phyloP scores from a whole-genome alignment of 2,888 invertebrate species.

The Lepidochitona cinerea region DNA sequence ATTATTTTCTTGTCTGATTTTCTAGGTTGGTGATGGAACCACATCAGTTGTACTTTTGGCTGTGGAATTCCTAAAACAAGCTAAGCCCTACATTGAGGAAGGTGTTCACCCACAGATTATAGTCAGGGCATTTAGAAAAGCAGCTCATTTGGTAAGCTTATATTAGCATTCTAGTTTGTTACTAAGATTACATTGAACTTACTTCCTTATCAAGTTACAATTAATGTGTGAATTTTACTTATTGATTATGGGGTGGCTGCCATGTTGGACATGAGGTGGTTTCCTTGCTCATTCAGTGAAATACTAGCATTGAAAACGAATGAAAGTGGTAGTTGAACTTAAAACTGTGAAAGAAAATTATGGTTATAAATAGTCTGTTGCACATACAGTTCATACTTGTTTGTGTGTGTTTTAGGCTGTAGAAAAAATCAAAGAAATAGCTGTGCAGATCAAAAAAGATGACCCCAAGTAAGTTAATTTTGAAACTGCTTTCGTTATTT shows the following conservation, averaged over 20 bases:
- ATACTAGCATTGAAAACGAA: too few relatives aligned
- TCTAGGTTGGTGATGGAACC: constrained; percentile 96
- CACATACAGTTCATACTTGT: background rate
- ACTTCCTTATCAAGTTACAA: too few relatives aligned
- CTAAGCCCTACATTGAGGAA: constrained; percentile 96
- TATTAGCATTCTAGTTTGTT: too few relatives aligned
- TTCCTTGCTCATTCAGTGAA: too few relatives aligned
- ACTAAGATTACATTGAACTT: too few relatives aligned
- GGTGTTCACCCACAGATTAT: constrained; percentile 95
- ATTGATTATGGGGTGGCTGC: too few relatives aligned
- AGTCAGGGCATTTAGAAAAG: constrained; percentile 89
- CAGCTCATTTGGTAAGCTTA: constrained; percentile 77
- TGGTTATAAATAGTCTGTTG: background rate
- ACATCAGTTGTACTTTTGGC: constrained; percentile 97
- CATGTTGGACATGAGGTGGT: too few relatives aligned
- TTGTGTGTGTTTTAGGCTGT: constrained; percentile 74
- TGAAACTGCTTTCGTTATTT: too few relatives aligned
- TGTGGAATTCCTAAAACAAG: constrained; percentile 93
- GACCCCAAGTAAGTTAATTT: constrained; percentile 64
- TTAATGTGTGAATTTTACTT: too few relatives aligned
- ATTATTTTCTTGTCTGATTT: too few relatives aligned
- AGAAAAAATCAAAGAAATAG: constrained; percentile 85
- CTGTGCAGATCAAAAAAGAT: constrained; percentile 75
- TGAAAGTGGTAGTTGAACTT: too few relatives aligned
- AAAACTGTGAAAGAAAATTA: too few relatives aligned